Conservation (phyloP, 2,113 vertebrate species). For the Boulengeromyrus knoepffleri region DNA sequence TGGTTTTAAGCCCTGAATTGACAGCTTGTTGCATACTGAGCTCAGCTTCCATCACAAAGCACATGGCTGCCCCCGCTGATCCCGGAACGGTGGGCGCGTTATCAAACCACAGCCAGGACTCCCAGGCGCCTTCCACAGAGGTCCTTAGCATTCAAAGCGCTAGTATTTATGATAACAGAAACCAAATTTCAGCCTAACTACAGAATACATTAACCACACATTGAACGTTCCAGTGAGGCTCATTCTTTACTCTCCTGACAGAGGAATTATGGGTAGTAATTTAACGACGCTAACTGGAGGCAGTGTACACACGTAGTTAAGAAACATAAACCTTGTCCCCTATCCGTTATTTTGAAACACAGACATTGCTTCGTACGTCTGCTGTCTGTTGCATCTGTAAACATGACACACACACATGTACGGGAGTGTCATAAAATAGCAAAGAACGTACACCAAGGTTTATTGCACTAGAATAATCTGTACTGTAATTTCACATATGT, state of each 20-base stretch:
- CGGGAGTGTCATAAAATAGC: not conserved
- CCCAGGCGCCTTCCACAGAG: too few relatives aligned
- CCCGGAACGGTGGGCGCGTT: not conserved
- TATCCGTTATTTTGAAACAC: not conserved
- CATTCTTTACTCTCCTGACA: not conserved
- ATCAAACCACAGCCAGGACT: not conserved
- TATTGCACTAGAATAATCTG: not conserved
- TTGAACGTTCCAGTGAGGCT: not conserved
- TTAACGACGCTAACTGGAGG: not conserved
- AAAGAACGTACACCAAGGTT: not conserved
- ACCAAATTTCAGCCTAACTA: not conserved
- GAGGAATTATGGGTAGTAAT: not conserved
- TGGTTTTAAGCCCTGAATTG: not conserved
- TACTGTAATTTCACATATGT: not conserved
- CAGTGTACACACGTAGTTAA: not conserved
- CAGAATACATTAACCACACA: not conserved
- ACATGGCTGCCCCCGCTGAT: not conserved
- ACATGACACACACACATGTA: not conserved
- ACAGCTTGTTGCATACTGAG: not conserved
- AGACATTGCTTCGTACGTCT: not conserved
- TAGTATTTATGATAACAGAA: not conserved
- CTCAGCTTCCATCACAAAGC: not conserved
- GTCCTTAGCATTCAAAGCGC: not conserved
- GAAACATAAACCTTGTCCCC: not conserved
- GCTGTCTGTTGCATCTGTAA: not conserved